Conservation (phyloP, 2,888 invertebrate genomes). For the Shargacucullia verbasci region DNA sequence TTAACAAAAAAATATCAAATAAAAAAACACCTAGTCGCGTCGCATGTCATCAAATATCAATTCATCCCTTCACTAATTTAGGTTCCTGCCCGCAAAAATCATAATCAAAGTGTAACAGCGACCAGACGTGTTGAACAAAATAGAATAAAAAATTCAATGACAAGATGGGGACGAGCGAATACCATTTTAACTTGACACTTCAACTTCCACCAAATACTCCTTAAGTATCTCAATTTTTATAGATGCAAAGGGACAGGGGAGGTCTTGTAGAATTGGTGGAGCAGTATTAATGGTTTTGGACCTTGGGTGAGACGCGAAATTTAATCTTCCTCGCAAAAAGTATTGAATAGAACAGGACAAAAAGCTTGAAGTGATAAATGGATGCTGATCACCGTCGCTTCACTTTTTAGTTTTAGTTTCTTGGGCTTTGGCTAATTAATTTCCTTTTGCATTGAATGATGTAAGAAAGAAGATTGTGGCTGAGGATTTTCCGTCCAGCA, state of each 20-base stretch:
- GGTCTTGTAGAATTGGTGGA: constrained; percentile 68
- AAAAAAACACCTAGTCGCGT: constrained; percentile 39
- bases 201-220: constrained; percentile 29
- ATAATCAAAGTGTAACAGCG: constrained; percentile 83
- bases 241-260: constrained; percentile 31
- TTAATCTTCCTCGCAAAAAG: constrained; percentile 87
- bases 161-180: constrained; percentile 72
- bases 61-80: constrained; percentile 72
- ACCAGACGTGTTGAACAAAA: constrained; percentile 78
- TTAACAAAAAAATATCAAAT: no score
- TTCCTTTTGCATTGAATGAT: constrained; percentile 31
- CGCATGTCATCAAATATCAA: constrained; percentile 74
- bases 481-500: no score
- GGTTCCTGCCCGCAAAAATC: constrained; percentile 78
- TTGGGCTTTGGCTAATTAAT: constrained; percentile 56
- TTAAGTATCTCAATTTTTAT: constrained; percentile 7
- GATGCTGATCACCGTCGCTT: constrained; percentile 73
- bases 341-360: constrained; percentile 84
- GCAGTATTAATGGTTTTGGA: constrained; percentile 83
- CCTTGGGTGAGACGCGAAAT: constrained; percentile 83
- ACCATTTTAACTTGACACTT: constrained; percentile 64
- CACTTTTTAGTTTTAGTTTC: constrained; percentile 61
- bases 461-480: no score
- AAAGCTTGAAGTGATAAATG: constrained; percentile 84
- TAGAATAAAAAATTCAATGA: constrained; percentile 76